phyloP scores from a whole-genome alignment of 2,797 vertebrate genomes.

The Macrochelys suwanniensis region DNA sequence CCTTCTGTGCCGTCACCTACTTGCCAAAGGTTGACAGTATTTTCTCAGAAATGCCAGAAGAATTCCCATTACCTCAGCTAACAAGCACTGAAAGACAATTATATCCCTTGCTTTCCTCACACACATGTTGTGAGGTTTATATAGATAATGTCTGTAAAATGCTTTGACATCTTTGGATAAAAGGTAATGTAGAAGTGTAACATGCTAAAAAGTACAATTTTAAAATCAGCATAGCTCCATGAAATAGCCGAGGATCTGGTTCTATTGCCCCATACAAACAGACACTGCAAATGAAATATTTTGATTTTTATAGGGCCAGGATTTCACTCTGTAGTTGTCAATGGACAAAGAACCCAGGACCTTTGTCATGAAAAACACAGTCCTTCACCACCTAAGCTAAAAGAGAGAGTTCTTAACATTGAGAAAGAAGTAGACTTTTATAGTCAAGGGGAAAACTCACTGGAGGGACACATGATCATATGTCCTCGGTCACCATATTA shows the following conservation, averaged over 20 bases:
- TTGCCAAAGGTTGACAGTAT: constrained; percentile 39
- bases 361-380: not conserved
- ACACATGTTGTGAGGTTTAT: not conserved
- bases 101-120: not conserved
- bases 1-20: constrained; percentile 39
- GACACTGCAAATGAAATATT: not conserved
- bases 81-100: constrained; percentile 3
- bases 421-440: not conserved
- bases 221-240: fast-evolving
- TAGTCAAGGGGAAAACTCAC: not conserved
- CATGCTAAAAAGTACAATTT: not conserved
- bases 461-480: not conserved
- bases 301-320: not conserved
- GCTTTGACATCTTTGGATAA: not conserved
- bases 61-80: constrained; percentile 40
- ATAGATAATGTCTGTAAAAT: constrained; percentile 21
- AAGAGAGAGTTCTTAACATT: not conserved
- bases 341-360: fast-evolving
- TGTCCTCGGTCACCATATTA: not conserved
- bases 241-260: not conserved
- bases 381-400: fast-evolving
- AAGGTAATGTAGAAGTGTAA: not conserved
- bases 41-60: constrained; percentile 23
- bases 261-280: not conserved
- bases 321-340: not conserved